A percentile compares a stretch with the other conserved stretches of the same genome.
Conservation (phyloP, 2,113 vertebrate species). For the Neolamprologus kungweensis region DNA sequence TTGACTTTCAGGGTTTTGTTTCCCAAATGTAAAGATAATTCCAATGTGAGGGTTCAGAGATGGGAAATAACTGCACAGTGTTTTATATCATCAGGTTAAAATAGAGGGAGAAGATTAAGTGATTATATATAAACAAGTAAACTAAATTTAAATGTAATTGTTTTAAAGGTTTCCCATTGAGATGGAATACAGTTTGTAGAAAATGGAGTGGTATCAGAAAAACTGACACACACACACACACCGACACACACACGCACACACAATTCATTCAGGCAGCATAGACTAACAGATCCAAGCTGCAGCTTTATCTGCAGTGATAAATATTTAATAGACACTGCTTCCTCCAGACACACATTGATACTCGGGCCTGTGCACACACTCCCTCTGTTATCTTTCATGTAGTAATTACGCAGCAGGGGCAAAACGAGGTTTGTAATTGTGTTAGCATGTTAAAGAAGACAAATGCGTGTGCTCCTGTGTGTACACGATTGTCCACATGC, state of each 20-base stretch:
- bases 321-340: conserved; percentile 57
- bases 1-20: background rate
- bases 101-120: background rate
- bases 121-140: background rate
- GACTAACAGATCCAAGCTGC: conserved; percentile 29
- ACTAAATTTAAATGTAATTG: background rate
- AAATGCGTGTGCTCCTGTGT: background rate
- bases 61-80: background rate
- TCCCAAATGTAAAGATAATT: background rate
- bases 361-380: background rate
- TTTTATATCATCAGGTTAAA: background rate
- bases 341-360: background rate
- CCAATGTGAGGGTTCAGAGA: background rate
- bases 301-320: conserved; percentile 55
- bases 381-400: conserved; percentile 5
- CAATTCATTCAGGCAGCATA: background rate
- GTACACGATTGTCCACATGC: background rate
- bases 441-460: conserved; percentile 23
- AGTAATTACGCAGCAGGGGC: conserved; percentile 10
- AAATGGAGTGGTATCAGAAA: background rate
- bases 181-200: background rate
- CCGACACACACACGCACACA: background rate
- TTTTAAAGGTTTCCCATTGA: background rate
- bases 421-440: conserved; percentile 13
- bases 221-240: background rate